phyloP scores from a whole-genome alignment of 2,797 vertebrate genomes.

The Muraenolepis orangiensis region DNA sequence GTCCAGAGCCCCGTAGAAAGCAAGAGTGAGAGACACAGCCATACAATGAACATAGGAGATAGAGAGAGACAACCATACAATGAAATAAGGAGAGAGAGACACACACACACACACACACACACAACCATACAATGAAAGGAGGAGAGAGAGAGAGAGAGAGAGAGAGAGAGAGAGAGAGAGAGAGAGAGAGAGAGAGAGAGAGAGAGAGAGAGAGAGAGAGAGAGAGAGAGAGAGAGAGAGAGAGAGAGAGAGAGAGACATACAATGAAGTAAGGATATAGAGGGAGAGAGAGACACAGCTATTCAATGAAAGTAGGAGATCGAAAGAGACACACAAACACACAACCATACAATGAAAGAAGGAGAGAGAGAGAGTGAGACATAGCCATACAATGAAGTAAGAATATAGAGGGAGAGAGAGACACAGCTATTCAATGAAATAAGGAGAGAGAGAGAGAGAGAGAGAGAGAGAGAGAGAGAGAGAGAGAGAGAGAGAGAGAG shows the following conservation, averaged over 20 bases:
- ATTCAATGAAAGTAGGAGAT: background rate
- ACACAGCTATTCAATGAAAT: background rate
- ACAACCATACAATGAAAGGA: background rate
- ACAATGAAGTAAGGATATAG: background rate
- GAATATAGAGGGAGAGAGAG: slow-evolving; percentile 4
- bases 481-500: slow-evolving; percentile 12
- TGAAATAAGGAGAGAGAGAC: background rate
- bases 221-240: slow-evolving; percentile 9
- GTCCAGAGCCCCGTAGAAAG: slow-evolving; percentile 50
- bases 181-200: slow-evolving; percentile 9
- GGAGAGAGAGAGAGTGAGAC: slow-evolving; percentile 8
- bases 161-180: slow-evolving; percentile 9
- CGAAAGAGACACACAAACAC: slow-evolving; percentile 14
- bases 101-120: too few species aligned
- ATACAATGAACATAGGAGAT: background rate
- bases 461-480: slow-evolving; percentile 10
- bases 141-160: background rate
- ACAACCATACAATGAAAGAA: background rate
- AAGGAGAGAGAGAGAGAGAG: background rate
- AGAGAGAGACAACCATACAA: slow-evolving; percentile 6
- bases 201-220: background rate
- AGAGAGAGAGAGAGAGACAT: slow-evolving; percentile 10
- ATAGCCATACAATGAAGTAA: slow-evolving; percentile 4
- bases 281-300: slow-evolving; percentile 8
- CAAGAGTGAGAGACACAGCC: slow-evolving; percentile 11